Percentiles rank a stretch among this genome's conserved stretches.
Evolutionary conservation across 2,797 vertebrate genomes (phyloP).

Genomic region (Trachurus trachurus): DNA sequence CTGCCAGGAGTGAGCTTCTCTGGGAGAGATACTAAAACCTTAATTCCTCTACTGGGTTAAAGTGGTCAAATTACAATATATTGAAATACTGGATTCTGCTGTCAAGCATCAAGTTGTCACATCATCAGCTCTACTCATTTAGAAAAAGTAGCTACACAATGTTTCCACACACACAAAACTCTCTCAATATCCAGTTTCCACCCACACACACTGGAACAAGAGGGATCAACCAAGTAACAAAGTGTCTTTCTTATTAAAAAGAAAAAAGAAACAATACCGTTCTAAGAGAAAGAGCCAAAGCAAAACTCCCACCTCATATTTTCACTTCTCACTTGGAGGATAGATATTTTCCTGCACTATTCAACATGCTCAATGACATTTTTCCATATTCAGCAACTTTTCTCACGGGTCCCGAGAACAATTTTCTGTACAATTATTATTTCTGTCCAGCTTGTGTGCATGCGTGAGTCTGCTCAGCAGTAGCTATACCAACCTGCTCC

Average conservation of each 20-base stretch:
- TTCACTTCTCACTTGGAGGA: constrained; percentile 5
- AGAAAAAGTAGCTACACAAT: neutral
- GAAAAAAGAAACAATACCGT: neutral
- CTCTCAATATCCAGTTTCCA: neutral
- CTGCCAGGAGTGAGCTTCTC: neutral
- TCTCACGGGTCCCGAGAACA: constrained; percentile 3
- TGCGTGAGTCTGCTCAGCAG: neutral
- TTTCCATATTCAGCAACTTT: constrained; percentile 1
- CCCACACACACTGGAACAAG: neutral
- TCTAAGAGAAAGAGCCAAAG: constrained; percentile 8
- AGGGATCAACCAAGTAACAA: neutral
- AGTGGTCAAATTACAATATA: neutral
- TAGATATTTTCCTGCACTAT: neutral
- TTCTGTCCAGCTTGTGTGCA: neutral
- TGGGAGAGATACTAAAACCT: neutral
- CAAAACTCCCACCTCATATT: neutral
- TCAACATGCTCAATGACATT: constrained; percentile 6
- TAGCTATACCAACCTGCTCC: neutral
- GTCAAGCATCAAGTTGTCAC: neutral
- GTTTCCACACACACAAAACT: neutral
- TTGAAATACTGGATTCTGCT: neutral
- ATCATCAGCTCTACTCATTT: neutral
- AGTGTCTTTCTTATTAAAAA: neutral
- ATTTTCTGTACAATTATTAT: neutral
- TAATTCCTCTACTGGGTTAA: neutral